Conservation (phyloP, 2,113 vertebrate species). For the Telmatochromis brichardi region DNA sequence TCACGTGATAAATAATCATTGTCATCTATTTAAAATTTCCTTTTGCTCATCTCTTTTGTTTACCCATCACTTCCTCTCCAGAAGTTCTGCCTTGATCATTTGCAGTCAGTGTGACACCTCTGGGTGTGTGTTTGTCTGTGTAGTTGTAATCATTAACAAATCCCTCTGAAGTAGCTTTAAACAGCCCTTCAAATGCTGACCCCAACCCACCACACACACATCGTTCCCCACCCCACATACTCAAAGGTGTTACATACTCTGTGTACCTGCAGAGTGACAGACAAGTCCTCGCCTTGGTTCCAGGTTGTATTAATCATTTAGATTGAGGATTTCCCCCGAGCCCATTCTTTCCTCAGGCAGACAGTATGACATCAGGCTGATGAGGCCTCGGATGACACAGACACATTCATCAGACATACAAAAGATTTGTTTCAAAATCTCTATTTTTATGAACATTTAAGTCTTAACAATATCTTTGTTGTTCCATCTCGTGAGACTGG, state of each 20-base stretch:
- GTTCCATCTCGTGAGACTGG: background rate
- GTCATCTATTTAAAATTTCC: background rate
- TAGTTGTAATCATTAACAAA: background rate
- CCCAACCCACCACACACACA: background rate
- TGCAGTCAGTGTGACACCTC: background rate
- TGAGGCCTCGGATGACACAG: slow-evolving; percentile 10
- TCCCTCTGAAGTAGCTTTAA: background rate
- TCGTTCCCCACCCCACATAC: background rate
- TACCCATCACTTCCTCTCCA: background rate
- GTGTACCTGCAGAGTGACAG: slow-evolving; percentile 31
- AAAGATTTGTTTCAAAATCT: background rate
- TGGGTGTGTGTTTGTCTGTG: background rate
- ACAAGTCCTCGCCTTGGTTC: slow-evolving; percentile 2
- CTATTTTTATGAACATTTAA: background rate
- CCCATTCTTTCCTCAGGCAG: slow-evolving; percentile 24
- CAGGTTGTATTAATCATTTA: slow-evolving; percentile 54
- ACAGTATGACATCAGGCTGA: slow-evolving; percentile 18
- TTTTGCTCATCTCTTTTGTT: background rate
- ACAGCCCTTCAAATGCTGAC: background rate
- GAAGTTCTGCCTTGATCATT: background rate
- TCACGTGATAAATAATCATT: background rate
- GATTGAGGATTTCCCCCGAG: slow-evolving; percentile 38
- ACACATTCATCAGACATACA: slow-evolving; percentile 20
- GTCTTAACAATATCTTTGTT: background rate
- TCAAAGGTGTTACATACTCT: slow-evolving; percentile 5